Evolutionary conservation across 2,797 vertebrate species (phyloP), one percentile per base, ranked within the genome.

Genomic region (Spinibarbus caldwelli): DNA sequence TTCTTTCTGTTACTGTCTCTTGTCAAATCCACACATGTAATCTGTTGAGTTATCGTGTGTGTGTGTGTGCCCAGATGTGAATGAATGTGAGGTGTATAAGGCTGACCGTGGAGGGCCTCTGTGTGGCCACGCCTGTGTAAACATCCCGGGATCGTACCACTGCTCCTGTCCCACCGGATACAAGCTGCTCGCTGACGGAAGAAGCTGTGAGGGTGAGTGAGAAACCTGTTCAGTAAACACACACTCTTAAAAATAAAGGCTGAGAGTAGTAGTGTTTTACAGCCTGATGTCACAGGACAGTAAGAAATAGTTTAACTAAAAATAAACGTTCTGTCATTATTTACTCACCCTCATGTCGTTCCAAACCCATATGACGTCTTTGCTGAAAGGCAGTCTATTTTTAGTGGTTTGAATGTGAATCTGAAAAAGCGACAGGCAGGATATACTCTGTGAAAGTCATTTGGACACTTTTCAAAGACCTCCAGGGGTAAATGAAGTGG

Each of bases 51-150:
- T n/a, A n/a, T n/a, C n/a, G n/a, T n/a, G n/a, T n/a, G n/a, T n/a
- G n/a, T n/a, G n/a, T n/a, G n/a, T n/a, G 71, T 86, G 76, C 71
- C 21, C 94, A 99, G 98, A 99, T 91, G 97, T 99, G 82, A 96
- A 99, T 0, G 98, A 99, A 90, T 99, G 98, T 45, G 97, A 99
- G 92, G 95, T 99, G 86, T 99, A 96, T 86, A 95, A 96, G 82
- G 88, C 92, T 78, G 96, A 97, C 14, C 95, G 95, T 72, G 95
- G 92, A 14, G 94, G 95, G 49, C 95, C 95, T 76, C 95, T 99
- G 86, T 99, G 98, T 21, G 88, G 95, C 93, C 94, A 98, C 0
- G 82, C 92, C 89, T 99, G 98, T 1, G 88, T 98, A 90, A 99
- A 99, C 83, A 93, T 96, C 85, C 97, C 98, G 0, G 98, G 98